These are phyloP conservation scores for Onthophagus taurus DNA, from an alignment of 1,140 invertebrate species.

Conservation along the genomic window DNA sequence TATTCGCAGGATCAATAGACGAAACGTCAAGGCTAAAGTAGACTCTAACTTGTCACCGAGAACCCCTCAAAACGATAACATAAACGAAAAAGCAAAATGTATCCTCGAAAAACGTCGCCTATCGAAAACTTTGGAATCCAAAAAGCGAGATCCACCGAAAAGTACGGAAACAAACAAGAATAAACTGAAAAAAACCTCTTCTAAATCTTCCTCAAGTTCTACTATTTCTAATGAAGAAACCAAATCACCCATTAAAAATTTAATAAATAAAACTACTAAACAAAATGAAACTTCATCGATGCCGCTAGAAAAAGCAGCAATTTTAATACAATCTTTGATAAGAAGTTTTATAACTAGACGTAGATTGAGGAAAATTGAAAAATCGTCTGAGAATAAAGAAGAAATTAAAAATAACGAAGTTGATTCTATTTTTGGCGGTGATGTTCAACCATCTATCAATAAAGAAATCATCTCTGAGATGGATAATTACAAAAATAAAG, in stretches of 20 bases:
- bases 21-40: neutral
- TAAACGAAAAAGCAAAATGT: constrained; percentile 12
- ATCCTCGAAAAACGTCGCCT: constrained; percentile 13
- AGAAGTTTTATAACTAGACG: constrained; percentile 52
- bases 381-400: neutral
- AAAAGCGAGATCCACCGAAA: neutral
- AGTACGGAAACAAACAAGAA: neutral
- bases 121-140: neutral
- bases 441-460: neutral
- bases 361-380: neutral
- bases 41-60: neutral
- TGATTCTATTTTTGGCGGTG: neutral
- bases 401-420: neutral
- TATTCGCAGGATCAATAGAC: too few relatives aligned
- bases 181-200: neutral
- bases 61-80: neutral
- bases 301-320: neutral
- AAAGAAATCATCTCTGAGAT: neutral
- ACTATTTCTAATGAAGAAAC: constrained; percentile 4
- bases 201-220: constrained; percentile 4
- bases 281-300: too few relatives aligned
- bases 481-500: constrained; percentile 1
- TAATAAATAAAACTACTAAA: too few relatives aligned
- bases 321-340: constrained; percentile 6
- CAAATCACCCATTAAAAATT: constrained; percentile 6